These are phyloP conservation scores for Stictonetta naevosa DNA, from an alignment of 2,113 vertebrate species.

Conservation along the genomic window DNA sequence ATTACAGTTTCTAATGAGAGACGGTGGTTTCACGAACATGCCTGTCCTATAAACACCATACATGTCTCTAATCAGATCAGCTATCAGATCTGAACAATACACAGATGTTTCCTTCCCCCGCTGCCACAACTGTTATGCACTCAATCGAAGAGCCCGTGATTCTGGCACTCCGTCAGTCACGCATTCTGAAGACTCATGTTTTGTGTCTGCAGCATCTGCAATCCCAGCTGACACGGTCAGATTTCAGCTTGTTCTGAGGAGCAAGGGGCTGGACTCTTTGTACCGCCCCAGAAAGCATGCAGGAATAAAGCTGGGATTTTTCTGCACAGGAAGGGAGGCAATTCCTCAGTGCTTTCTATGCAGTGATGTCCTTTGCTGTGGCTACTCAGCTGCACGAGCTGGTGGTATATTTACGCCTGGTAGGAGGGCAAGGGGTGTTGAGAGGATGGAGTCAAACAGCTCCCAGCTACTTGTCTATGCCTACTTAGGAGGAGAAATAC, in stretches of 20 bases:
- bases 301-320: neutral
- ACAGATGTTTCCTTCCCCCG: neutral
- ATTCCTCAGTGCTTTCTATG: neutral
- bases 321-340: neutral
- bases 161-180: neutral
- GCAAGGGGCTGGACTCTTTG: neutral
- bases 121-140: neutral
- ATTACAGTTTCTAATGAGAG: neutral
- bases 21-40: neutral
- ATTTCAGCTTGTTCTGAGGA: neutral
- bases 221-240: neutral
- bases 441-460: neutral
- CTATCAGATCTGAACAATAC: neutral
- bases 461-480: neutral
- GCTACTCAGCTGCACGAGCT: neutral
- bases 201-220: neutral
- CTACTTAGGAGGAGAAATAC: neutral
- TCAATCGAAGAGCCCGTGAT: neutral
- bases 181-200: accelerated
- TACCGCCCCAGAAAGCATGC: neutral
- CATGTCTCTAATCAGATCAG: neutral
- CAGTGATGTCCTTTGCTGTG: neutral
- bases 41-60: neutral
- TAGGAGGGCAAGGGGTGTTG: neutral
- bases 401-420: neutral